phyloP scores from a whole-genome alignment of 2,797 vertebrate genomes.

The Myotis vivesi region DNA sequence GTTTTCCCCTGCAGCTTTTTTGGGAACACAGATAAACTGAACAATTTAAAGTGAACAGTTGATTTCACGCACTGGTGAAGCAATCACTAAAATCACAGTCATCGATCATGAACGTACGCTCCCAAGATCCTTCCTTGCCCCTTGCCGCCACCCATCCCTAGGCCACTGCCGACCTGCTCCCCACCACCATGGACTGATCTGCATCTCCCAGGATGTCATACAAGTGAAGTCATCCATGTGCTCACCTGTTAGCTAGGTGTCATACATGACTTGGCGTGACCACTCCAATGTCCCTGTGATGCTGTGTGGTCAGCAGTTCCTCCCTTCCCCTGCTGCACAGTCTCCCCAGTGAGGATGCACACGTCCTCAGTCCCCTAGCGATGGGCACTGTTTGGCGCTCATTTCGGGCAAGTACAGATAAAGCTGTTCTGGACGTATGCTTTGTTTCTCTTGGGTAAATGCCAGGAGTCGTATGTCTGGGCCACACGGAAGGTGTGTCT shows the following conservation, averaged over 20 bases:
- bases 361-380: fast-evolving
- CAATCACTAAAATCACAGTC: not conserved
- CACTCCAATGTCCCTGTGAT: fast-evolving
- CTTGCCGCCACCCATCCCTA: fast-evolving
- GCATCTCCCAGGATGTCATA: fast-evolving
- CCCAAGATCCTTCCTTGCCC: too few relatives aligned
- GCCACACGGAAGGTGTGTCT: fast-evolving
- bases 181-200: fast-evolving
- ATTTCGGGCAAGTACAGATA: fast-evolving
- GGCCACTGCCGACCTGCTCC: not conserved
- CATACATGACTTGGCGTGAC: fast-evolving
- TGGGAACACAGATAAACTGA: not conserved
- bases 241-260: fast-evolving
- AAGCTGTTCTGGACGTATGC: fast-evolving
- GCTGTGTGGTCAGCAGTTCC: too few relatives aligned
- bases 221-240: fast-evolving
- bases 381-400: too few relatives aligned
- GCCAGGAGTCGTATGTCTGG: fast-evolving
- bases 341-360: not conserved
- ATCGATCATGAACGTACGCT: fast-evolving
- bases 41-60: not conserved
- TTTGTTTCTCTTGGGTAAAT: not conserved
- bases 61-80: fast-evolving
- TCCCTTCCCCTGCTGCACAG: fast-evolving
- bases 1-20: not conserved